Base-by-base conservation (phyloP, 2,113 vertebrate genomes). In the Desmodus rotundus region DNA sequence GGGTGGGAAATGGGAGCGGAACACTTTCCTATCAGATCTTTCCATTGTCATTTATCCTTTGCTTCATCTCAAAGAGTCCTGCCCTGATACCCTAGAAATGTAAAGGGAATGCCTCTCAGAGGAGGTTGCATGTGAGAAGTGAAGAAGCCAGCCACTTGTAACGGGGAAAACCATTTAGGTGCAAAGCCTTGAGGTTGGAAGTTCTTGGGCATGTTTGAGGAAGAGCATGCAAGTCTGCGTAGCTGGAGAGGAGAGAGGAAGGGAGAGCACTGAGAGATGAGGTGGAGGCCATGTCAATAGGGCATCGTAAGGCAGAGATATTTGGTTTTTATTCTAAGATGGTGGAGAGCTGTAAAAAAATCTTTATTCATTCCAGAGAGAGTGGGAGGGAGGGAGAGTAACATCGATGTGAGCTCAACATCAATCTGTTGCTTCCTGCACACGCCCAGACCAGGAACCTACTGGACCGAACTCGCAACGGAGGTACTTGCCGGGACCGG, bases 321-420 rank as follows among this genome's bases (percentile, higher is more conserved):
- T 61, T 89, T 92, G 74, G 10, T 73, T 92, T 96, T 76, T 70
- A 84, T 93, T 54, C 36, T 85, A 93, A 93, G 73, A 83, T 67
- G 0, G 0, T 45, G 58, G 63, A n/a, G 52, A 58, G 78, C 52
- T 50, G 31, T 38, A 87, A 61, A 61, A 28, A 24, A 58, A 58
- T 58, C 22, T 58, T 58, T 56, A 19, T 61, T 61, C 31, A 61
- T 31, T 61, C 22, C 58, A 61, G 58, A 63, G 61, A 31, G 4
- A 31, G 26, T 28, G 58, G 26, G 58, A 61, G 58, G 10, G 61
- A 63, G 12, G 61, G 5, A 31, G 12, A 63, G 26, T 61, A 61
- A 58, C 58, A 63, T 63, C 28, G 13, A 31, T 63, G 28, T 31
- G 28, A 31, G 61, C 61, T 5, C 26, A 1, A 63, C 12, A 63